Evolutionary conservation across 1,140 invertebrate species (phyloP), one percentile per base, ranked within the genome.

Genomic region (Leptinotarsa lineolata): DNA sequence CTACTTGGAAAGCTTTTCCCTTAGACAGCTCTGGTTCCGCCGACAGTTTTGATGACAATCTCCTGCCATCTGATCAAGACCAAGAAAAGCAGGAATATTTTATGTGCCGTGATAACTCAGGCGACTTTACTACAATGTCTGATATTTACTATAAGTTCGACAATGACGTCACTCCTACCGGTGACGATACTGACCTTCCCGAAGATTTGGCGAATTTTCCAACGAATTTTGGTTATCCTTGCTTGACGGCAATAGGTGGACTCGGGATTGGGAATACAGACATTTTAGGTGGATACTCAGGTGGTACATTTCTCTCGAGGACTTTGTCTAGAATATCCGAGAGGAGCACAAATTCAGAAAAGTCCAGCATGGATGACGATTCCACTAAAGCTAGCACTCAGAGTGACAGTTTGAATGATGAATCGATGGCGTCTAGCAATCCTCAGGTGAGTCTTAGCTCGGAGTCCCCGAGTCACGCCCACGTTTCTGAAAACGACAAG

Each of bases 261-360:
- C 84, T 85, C 85, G 44, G 81, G 81, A 72, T 45, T 65, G 82
- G 85, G 6, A 79, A 74, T 16, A 85, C 87, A 73, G 92, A 92
- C 77, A 87, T 91, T 61, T 90, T 93, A 68, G 87, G 92, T 69
- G 90, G 89, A 16, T 92, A 91, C 72, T 86, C 87, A 76, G 87
- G 89, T 69, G 87, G 89, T 68, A 90, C 90, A 91, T 94, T 86
- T 90, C 90, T 24, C 84, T 92, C 68, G 87, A 89, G 94, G 46
- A 95, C 94, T 0, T 86, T 95, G 20, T 95, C 93, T 2, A 86
- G 94, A 68, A 96, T 96, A 80, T 95, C 93, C 3, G 94, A 96
- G 85, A 86, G 93, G 22, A 95, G 93, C 74, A 95, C 94, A 11
- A 93, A 93, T 16, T 95, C 94, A 1, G 94, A 95, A 80, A 92